These are phyloP conservation scores for Fulmarus glacialis DNA, from an alignment of 2,113 vertebrate genomes.

Conservation along the genomic window DNA sequence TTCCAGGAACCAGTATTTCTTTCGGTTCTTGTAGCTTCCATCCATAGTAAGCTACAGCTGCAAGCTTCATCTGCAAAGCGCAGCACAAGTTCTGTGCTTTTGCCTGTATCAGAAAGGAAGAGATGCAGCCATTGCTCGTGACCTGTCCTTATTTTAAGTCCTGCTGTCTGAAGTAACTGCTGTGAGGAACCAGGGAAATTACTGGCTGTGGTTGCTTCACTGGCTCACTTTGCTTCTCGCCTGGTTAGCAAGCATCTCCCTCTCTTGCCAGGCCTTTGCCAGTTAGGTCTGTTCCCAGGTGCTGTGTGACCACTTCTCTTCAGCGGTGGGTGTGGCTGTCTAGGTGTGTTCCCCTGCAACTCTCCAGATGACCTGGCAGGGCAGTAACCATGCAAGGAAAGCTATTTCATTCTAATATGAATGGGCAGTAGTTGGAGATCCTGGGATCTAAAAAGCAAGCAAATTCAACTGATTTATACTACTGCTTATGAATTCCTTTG, in stretches of 20 bases:
- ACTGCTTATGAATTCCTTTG: background rate
- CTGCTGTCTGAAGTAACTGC: background rate
- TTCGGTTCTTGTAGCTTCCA: background rate
- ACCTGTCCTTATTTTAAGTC: background rate
- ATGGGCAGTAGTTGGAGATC: background rate
- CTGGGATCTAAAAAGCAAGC: background rate
- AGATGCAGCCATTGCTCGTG: background rate
- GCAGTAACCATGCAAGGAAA: background rate
- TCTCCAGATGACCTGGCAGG: background rate
- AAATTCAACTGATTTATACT: background rate
- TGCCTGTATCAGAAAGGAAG: background rate
- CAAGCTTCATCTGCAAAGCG: background rate
- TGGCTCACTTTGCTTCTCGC: background rate
- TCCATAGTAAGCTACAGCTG: background rate
- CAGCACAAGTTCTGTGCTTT: background rate
- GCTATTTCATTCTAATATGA: background rate
- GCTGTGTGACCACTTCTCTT: background rate
- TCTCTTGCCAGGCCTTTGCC: background rate
- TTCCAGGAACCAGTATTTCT: background rate
- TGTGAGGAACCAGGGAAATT: background rate
- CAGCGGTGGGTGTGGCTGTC: background rate
- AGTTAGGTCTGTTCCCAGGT: background rate
- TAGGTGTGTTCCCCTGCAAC: background rate
- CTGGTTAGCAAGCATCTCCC: background rate
- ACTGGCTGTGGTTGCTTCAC: background rate